Percentiles rank a stretch among this genome's conserved stretches.
These are phyloP conservation scores for Anagrus nilaparvatae DNA, from an alignment of 1,140 invertebrate genomes.

Conservation along the genomic window DNA sequence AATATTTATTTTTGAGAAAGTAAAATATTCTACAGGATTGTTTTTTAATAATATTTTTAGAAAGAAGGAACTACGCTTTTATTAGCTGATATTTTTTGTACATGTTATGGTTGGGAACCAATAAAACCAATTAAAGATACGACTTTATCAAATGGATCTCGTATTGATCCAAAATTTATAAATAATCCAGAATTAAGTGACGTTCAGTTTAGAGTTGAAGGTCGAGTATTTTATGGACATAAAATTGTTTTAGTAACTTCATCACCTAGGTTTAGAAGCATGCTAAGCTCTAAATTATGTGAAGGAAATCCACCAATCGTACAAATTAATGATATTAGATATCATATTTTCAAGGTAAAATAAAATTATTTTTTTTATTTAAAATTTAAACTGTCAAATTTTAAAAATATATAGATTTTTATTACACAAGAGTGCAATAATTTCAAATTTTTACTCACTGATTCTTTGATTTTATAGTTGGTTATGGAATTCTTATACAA, in stretches of 20 bases:
- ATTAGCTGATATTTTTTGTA: conserved; percentile 80
- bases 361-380: not conserved
- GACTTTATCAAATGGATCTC: conserved; percentile 56
- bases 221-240: conserved; percentile 85
- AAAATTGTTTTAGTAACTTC: conserved; percentile 88
- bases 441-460: conserved; percentile 8
- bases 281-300: conserved; percentile 70
- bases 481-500: conserved; percentile 91
- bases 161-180: conserved; percentile 84
- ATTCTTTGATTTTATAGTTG: conserved; percentile 49
- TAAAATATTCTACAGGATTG: not conserved
- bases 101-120: conserved; percentile 77
- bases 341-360: conserved; percentile 78
- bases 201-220: conserved; percentile 84
- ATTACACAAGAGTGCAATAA: too few species aligned
- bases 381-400: conserved; percentile 10
- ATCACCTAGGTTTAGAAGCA: conserved; percentile 73
- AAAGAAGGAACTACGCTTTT: conserved; percentile 81
- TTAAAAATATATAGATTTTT: not conserved
- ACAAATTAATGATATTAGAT: conserved; percentile 86
- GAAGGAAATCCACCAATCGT: conserved; percentile 73
- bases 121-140: conserved; percentile 65
- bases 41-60: conserved; percentile 38
- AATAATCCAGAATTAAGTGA: conserved; percentile 87
- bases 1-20: not conserved